Evolutionary conservation across 1,140 invertebrate genomes (phyloP), one percentile per base, ranked within the genome.

Genomic region (Leptopilina clavipes): DNA sequence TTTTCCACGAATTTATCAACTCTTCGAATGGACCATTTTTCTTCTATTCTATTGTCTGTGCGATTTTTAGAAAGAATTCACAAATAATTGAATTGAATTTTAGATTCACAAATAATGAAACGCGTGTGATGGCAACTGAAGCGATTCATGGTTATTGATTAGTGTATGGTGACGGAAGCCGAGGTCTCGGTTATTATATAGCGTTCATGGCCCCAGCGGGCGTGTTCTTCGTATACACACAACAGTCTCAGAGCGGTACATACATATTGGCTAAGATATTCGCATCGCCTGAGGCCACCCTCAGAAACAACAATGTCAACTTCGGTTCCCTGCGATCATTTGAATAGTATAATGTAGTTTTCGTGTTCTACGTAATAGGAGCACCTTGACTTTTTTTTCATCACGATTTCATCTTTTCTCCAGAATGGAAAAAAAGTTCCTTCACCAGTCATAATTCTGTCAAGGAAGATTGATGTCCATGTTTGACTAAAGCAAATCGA

Each of bases 221-320:
- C 82, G 83, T 87, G 81, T 86, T 84, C 80, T 81, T 80, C 82
- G 82, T 65, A 37, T 83, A 83, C 79, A 83, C 65, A 80, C 79
- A 80, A 80, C 80, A 82, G 72, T 77, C 79, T 81, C 81, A 83
- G 78, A 79, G 80, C 79, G 80, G 79, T 81, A 80, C 77, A 81
- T 80, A 70, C 72, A 73, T 73, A 56, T 72, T 76, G 73, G 81
- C 83, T 85, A 88, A 89, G 87, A 88, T 89, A 89, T 89, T 89
- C 85, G 83, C 81, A 81, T 77, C 78, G 82, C 86, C 87, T 81
- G 65, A 70, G 85, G 86, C 80, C 79, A 83, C 87, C 86, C 86
- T 85, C 83, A 87, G 86, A 89, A 89, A 90, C 85, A 90, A 90
- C 88, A 90, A 88, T 89, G 88, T 89, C 87, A 89, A 90, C 88